Evolutionary conservation across 1,140 invertebrate genomes (phyloP).

Genomic region (Drosophila funebris): DNA sequence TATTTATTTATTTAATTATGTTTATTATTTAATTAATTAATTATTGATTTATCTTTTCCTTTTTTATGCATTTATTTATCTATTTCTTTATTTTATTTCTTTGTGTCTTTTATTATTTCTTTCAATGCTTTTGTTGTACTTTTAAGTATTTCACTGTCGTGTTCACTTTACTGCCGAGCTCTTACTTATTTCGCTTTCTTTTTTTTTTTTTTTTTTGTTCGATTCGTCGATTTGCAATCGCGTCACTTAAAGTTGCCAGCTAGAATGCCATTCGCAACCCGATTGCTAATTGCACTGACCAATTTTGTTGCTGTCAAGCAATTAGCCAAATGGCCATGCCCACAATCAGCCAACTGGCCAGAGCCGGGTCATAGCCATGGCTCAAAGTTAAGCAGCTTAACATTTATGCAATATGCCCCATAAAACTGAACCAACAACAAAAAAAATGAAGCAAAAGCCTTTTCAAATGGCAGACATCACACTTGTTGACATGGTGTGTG

Average conservation of each 20-base stretch:
- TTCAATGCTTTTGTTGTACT: too few relatives aligned
- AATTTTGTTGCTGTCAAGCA: constrained; percentile 34
- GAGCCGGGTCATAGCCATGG: not conserved
- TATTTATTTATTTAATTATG: too few relatives aligned
- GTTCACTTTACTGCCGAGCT: too few relatives aligned
- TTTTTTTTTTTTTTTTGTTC: too few relatives aligned
- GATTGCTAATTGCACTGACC: constrained; percentile 34
- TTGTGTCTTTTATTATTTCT: too few relatives aligned
- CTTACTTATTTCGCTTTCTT: too few relatives aligned
- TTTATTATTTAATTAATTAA: too few relatives aligned
- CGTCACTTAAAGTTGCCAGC: constrained; percentile 31
- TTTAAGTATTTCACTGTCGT: too few relatives aligned
- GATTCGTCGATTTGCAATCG: too few relatives aligned
- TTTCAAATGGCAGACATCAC: not conserved
- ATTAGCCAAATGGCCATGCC: constrained; percentile 44
- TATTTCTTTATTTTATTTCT: too few relatives aligned
- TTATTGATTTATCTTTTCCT: too few relatives aligned
- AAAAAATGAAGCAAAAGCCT: not conserved
- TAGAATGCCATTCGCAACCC: not conserved
- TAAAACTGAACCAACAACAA: constrained; percentile 15
- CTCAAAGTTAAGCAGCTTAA: constrained; percentile 60
- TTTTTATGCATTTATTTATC: too few relatives aligned
- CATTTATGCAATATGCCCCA: constrained; percentile 41
- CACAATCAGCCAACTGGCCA: not conserved
- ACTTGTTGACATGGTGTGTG: constrained; percentile 8